A percentile compares a stretch with the other conserved stretches of the same genome.
phyloP scores from a whole-genome alignment of 2,113 vertebrate species.

The Centropus unirufus region DNA sequence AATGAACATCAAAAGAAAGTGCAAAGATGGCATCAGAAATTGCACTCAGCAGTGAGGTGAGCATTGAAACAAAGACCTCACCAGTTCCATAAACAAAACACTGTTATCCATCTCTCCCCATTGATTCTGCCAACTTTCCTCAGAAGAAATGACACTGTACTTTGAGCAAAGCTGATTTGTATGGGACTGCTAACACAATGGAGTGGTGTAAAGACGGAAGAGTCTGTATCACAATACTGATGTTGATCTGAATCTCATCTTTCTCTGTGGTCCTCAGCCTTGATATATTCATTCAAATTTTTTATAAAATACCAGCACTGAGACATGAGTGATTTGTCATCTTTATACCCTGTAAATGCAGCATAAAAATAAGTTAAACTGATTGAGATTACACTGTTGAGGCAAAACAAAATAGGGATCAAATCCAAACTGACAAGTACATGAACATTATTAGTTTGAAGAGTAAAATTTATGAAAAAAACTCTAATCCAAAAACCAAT shows the following conservation, averaged over 20 bases:
- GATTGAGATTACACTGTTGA: slow-evolving; percentile 60
- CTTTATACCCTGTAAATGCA: slow-evolving; percentile 51
- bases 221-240: not conserved
- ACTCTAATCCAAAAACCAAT: slow-evolving; percentile 67
- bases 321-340: slow-evolving; percentile 59
- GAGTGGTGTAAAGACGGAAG: not conserved
- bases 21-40: not conserved
- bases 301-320: slow-evolving; percentile 40
- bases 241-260: not conserved
- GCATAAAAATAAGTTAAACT: slow-evolving; percentile 60
- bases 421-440: slow-evolving; percentile 64
- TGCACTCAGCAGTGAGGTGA: not conserved
- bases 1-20: not conserved
- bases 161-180: not conserved
- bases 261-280: slow-evolving; percentile 18
- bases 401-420: slow-evolving; percentile 65
- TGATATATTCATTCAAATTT: slow-evolving; percentile 21
- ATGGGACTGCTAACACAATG: not conserved
- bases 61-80: not conserved
- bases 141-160: not conserved
- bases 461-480: slow-evolving; percentile 59
- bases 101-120: not conserved
- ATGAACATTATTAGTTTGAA: slow-evolving; percentile 70
- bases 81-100: not conserved
- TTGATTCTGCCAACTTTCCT: not conserved